Percentiles rank a stretch among this genome's conserved stretches.
phyloP scores from a whole-genome alignment of 37 sponge, comb jelly and placozoan genomes.

The Halichondria panicea region DNA sequence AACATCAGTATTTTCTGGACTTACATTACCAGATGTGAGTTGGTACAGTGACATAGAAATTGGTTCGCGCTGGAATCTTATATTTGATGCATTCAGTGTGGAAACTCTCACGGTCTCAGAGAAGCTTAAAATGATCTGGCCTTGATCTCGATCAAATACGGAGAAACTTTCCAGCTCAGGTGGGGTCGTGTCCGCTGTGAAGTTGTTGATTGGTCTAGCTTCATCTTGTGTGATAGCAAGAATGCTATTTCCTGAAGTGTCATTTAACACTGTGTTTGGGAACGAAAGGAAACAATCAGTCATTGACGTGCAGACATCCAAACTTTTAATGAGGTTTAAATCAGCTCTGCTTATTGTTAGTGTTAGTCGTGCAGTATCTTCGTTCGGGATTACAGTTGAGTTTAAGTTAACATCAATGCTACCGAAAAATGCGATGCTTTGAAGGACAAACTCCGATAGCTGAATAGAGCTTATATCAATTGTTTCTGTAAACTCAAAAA shows the following conservation, averaged over 20 bases:
- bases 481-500: constrained; percentile 78
- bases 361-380: constrained; percentile 13
- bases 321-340: constrained; percentile 73
- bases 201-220: constrained; percentile 16
- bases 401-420: constrained; percentile 18
- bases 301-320: constrained; percentile 58
- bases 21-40: constrained; percentile 41
- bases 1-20: constrained; percentile 47
- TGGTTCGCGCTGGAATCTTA: constrained; percentile 29
- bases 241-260: constrained; percentile 68
- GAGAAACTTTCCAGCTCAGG: constrained; percentile 54
- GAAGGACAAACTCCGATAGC: constrained; percentile 40
- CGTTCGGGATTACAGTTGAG: constrained; percentile 19
- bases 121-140: constrained; percentile 62
- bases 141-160: constrained; percentile 65
- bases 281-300: constrained; percentile 76
- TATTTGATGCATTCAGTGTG: constrained; percentile 26
- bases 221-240: constrained; percentile 12
- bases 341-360: constrained; percentile 42
- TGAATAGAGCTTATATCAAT: constrained; percentile 55
- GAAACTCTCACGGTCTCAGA: constrained; percentile 75
- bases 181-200: constrained; percentile 62
- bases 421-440: constrained; percentile 28
- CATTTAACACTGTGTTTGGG: constrained; percentile 57
- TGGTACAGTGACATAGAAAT: constrained; percentile 4